Base-by-base conservation (phyloP, 2,113 vertebrate genomes). In the Cyprinus carpio region DNA sequence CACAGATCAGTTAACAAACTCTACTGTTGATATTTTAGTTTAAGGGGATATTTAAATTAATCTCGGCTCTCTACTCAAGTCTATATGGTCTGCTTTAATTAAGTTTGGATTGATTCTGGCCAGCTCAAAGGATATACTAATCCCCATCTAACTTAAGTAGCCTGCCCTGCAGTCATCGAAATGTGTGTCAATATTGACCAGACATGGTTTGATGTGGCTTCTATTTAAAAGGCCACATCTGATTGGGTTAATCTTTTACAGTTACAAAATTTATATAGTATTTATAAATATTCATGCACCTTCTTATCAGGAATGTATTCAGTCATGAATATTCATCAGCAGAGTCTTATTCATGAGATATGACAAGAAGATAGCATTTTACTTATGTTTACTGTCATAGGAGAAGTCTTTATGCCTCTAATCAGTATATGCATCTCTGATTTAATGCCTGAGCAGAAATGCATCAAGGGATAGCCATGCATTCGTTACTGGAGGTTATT, bases 21-120 rank as follows among this genome's bases (percentile, higher is more conserved):
- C 29, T 15, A 31, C 31, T 43, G 27, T 69, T 76, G 4, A 43
- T n/a, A 5, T 18, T 49, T 75, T 29, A 11, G 46, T 29, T 0
- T 54, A 27, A 54, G 7, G 27, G 27, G 67, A 71, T 71, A 46
- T 75, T 27, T 27, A 27, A 75, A 75, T 16, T 72, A 72, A 27
- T 15, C 37, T 75, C 15, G 1, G 15, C 25, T 54, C 25, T 18
- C 27, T 82, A 15, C 62, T 77, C 9, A 60, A 69, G 75, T 46
- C 71, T 77, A 62, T 46, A 67, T 65, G 46, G 83, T 76, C 49
- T 60, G 74, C 60, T 87, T 79, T 88, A 89, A 89, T 90, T 89
- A 89, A 80, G n/a, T 60, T 82, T 81, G 27, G 8, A 84, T 88
- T 85, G 85, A 89, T 88, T 87, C 64, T 62, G 83, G 56, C 72